Base-by-base conservation (phyloP, 2,888 invertebrate genomes). In the Leptodirus hochenwartii region DNA sequence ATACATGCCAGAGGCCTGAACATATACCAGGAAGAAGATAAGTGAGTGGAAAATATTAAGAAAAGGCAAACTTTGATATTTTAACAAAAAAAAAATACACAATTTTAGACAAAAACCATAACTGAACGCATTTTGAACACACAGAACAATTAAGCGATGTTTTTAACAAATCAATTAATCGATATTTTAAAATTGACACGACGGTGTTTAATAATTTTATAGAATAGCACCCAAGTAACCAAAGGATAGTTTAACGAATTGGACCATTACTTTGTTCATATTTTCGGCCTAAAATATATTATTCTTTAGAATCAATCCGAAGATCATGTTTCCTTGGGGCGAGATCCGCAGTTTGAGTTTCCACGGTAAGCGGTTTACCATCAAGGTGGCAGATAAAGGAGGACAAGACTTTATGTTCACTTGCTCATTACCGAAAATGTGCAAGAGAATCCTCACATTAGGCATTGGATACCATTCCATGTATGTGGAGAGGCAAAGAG, bases 401-500 rank as follows among this genome's bases (percentile, higher is more conserved):
- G 85, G 95, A 30, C 93, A 93, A 17, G 93, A 96, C 61, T 96
- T 98, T 62, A 81, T 95, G 40, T 96, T 98, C 69, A 93, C 91
- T 61, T 91, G 93, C 30, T 77, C 87, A 23, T 77, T 93, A 43
- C 81, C 93, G 40, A 77, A 90, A 55, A 90, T 90, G 52, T 98
- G 96, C 65, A 98, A 98, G 61, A 75, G 91, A 43, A 96, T 98
- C 54, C 63, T 98, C 43, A 93, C 93, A 39, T 67, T 98, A 38
- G 96, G 98, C 53, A 95, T 98, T 87, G 98, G 96, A 44, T 96
- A 96, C 64, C 96, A 98, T 63, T 91, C 95, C 57, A 63, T 98
- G 43, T 98, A 96, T 61, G 93, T 96, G 84, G 73, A 91, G 37
- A 77, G 96, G 51, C 95, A 96, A 61, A 91, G 95, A 14, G 98